phyloP scores from a whole-genome alignment of 2,888 invertebrate species.

The Brenthis hecate region DNA sequence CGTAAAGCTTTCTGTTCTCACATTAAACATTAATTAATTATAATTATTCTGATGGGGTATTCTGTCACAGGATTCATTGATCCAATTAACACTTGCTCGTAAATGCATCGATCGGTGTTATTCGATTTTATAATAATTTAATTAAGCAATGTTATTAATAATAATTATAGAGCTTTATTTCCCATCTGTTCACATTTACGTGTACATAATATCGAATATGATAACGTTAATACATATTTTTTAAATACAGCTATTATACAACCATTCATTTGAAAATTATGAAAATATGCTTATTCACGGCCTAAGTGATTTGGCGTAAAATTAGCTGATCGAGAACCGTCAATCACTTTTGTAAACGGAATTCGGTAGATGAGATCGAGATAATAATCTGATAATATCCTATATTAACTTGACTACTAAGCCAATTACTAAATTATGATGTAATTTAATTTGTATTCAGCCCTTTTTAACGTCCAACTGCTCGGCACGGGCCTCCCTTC shows the following conservation, averaged over 20 bases:
- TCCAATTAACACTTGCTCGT: slow-evolving; percentile 53
- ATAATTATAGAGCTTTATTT: slow-evolving; percentile 40
- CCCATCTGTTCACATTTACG: neutral
- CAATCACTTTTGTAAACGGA: slow-evolving; percentile 53
- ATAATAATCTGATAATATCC: slow-evolving; percentile 32
- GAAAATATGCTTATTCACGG: slow-evolving; percentile 57
- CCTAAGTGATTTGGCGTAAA: slow-evolving; percentile 67
- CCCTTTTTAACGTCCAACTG: too few species aligned
- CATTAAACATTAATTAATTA: slow-evolving; percentile 41
- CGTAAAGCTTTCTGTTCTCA: slow-evolving; percentile 6
- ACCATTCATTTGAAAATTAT: slow-evolving; percentile 40
- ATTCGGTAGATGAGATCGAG: slow-evolving; percentile 36
- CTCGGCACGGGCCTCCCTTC: too few species aligned
- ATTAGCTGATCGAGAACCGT: slow-evolving; percentile 61
- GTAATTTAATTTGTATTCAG: too few species aligned
- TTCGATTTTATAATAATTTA: slow-evolving; percentile 55
- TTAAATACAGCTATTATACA: slow-evolving; percentile 8
- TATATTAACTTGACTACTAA: slow-evolving; percentile 13
- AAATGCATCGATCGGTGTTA: slow-evolving; percentile 58
- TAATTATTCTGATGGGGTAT: slow-evolving; percentile 41
- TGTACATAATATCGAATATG: neutral
- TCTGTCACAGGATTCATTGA: slow-evolving; percentile 48
- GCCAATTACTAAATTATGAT: neutral
- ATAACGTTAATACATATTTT: slow-evolving; percentile 3
- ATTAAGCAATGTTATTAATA: slow-evolving; percentile 51